Evolutionary conservation across 2,888 invertebrate genomes (phyloP), one percentile per base, ranked within the genome.

Genomic region (Graphium colonna): DNA sequence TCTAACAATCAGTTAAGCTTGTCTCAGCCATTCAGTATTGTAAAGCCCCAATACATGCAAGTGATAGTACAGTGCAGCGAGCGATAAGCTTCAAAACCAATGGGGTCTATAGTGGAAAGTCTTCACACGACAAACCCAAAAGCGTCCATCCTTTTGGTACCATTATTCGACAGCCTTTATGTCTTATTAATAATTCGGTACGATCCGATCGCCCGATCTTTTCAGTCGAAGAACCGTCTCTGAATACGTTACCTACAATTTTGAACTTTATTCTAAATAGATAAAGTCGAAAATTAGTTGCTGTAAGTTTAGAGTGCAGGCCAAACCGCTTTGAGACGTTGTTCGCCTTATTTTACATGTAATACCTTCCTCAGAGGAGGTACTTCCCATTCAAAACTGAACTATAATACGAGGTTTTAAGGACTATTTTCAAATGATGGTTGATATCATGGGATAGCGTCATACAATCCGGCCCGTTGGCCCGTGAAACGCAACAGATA

Each of bases 401-500:
- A 55, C 71, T 63, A 47, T 77, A 73, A 65, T 12, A 3, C 10
- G 8, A 49, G 0, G 8, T 0, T 0, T 57, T 66, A 71, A 56
- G 58, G 66, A 64, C 48, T 48, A 38, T 59, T 68, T 69, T 77
- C 41, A 41, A 12, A 46, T 60, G 58, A 10, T n/a, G 16, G 31
- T 38, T 56, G 18, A 10, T 50, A 60, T 57, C 59, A 67, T 72
- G 71, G 73, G 75, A 75, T 75, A 76, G 72, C 82, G 85, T 82
- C 79, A 87, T 79, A 75, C 75, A 77, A 86, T 82, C 79, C 82
- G 73, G 73, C 60, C 65, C 77, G 74, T 70, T 79, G 78, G 81
- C 62, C 79, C 75, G 80, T 81, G 77, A 83, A 82, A 82, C 77
- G 79, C 75, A 79, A 78, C 81, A 79, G 82, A 83, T 82, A 82